Conservation (phyloP, 2,888 invertebrate species). For the Xylota sylvarum region DNA sequence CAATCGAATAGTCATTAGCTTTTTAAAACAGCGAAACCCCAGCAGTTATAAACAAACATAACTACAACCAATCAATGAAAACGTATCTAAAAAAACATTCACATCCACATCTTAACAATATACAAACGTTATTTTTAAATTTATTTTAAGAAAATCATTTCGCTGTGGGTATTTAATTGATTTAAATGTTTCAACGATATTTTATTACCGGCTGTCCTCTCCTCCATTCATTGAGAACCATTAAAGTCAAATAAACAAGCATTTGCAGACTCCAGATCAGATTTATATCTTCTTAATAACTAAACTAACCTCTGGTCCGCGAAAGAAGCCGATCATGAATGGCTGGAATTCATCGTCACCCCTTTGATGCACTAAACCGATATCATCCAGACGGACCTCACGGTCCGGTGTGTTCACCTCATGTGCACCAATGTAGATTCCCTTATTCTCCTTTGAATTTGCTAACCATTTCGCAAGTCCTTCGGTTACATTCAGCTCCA, state of each 20-base stretch:
- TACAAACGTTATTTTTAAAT: not conserved
- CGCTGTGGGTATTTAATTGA: constrained; percentile 32
- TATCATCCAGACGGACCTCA: constrained; percentile 93
- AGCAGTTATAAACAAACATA: not conserved
- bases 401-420: constrained; percentile 90
- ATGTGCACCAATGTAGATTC: constrained; percentile 93
- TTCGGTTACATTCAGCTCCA: constrained; percentile 93
- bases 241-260: constrained; percentile 40
- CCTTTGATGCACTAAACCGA: constrained; percentile 92
- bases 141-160: not conserved
- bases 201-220: constrained; percentile 19
- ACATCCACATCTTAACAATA: not conserved
- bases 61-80: not conserved
- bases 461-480: constrained; percentile 91
- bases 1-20: not conserved
- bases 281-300: constrained; percentile 56
- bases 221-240: constrained; percentile 32
- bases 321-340: constrained; percentile 96
- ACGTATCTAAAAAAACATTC: not conserved
- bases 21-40: not conserved
- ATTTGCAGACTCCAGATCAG: constrained; percentile 33
- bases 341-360: constrained; percentile 94
- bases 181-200: constrained; percentile 18
- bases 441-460: constrained; percentile 92
- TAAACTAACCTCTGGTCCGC: constrained; percentile 87